Evolutionary conservation across 2,888 invertebrate species (phyloP).

Genomic region (Campoplex capitator): DNA sequence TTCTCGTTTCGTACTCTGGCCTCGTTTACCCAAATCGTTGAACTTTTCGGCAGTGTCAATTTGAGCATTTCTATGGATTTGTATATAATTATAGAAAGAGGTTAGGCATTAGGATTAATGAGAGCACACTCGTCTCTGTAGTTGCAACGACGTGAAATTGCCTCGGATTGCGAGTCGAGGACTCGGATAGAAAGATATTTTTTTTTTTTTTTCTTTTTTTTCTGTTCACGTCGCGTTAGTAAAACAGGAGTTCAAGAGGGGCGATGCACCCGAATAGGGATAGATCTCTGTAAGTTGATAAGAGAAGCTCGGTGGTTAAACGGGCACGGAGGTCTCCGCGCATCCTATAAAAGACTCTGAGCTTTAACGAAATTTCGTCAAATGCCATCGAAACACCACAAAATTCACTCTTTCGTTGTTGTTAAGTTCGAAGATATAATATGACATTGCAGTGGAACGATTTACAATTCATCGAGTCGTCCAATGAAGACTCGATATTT

Average conservation of each 20-base stretch:
- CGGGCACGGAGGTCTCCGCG: slow-evolving; percentile 56
- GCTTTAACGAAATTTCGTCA: slow-evolving; percentile 32
- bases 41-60: slow-evolving; percentile 54
- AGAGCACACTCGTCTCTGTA: slow-evolving; percentile 10
- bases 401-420: neutral
- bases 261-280: slow-evolving; percentile 61
- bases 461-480: slow-evolving; percentile 18
- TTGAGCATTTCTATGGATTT: neutral
- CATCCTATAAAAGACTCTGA: slow-evolving; percentile 49
- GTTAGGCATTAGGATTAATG: neutral
- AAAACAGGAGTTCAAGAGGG: slow-evolving; percentile 46
- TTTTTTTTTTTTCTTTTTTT: slow-evolving; percentile 18
- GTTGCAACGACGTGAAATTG: slow-evolving; percentile 57
- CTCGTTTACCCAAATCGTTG: slow-evolving; percentile 50
- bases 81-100: neutral
- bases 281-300: slow-evolving; percentile 44
- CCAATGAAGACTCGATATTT: neutral
- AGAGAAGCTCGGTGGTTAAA: slow-evolving; percentile 45
- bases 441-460: slow-evolving; percentile 34
- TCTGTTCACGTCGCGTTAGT: slow-evolving; percentile 25
- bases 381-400: slow-evolving; percentile 16
- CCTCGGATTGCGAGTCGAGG: slow-evolving; percentile 43
- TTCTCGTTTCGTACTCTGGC: slow-evolving; percentile 40
- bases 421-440: neutral
- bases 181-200: neutral